Evolutionary conservation across 2,888 invertebrate genomes (phyloP).

Genomic region (Smittia aterrima): DNA sequence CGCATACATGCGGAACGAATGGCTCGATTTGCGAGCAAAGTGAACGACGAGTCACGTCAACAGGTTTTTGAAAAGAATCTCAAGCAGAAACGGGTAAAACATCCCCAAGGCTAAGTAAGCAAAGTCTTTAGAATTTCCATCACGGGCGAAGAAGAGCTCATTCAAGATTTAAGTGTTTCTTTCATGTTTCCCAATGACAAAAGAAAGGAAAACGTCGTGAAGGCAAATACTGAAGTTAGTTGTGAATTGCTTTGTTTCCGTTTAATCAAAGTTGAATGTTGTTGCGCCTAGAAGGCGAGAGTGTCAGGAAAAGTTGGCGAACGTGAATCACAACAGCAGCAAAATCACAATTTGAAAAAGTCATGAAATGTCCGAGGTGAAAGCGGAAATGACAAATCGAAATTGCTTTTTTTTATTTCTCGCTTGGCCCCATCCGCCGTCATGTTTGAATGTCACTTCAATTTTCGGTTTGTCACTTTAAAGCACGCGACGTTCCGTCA

Average conservation of each 20-base stretch:
- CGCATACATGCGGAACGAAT: neutral
- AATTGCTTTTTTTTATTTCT: conserved; percentile 21
- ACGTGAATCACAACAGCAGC: neutral
- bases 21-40: neutral
- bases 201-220: too few species aligned
- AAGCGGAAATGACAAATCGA: conserved; percentile 19
- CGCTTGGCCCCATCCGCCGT: neutral
- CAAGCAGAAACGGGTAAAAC: neutral
- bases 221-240: too few species aligned
- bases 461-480: conserved; percentile 36
- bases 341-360: conserved; percentile 14
- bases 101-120: neutral
- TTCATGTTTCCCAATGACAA: too few species aligned
- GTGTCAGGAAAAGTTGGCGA: neutral
- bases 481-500: neutral
- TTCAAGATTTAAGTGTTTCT: neutral
- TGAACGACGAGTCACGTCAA: conserved; percentile 36
- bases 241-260: neutral
- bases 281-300: neutral
- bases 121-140: neutral
- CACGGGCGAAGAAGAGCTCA: neutral
- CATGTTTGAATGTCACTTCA: conserved; percentile 35
- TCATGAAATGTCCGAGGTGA: conserved; percentile 21
- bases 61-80: conserved; percentile 27
- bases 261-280: neutral